phyloP scores from a whole-genome alignment of 2,113 vertebrate species.

The Gallinago media region DNA sequence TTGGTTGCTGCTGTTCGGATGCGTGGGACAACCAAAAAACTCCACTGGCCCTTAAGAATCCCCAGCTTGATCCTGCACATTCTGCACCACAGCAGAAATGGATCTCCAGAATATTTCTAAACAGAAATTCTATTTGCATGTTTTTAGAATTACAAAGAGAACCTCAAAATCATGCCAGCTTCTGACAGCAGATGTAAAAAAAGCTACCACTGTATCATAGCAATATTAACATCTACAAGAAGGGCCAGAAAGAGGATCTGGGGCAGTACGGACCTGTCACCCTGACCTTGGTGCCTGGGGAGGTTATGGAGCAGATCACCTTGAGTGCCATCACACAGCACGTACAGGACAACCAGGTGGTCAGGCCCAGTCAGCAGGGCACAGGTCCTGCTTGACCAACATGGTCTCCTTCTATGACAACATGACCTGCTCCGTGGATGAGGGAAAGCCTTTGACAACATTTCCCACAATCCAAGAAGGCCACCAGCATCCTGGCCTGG shows the following conservation, averaged over 20 bases:
- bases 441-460: neutral
- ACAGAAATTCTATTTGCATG: neutral
- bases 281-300: fast-evolving
- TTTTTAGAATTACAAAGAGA: neutral
- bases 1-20: neutral
- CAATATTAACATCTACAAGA: neutral
- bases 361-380: neutral
- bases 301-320: neutral
- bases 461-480: neutral
- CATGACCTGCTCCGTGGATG: too few relatives aligned
- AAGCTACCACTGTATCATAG: neutral
- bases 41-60: neutral
- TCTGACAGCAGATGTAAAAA: neutral
- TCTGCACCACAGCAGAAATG: neutral
- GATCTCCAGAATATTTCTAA: neutral
- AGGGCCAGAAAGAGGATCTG: fast-evolving
- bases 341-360: fast-evolving
- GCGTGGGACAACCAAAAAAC: neutral
- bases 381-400: too few relatives aligned
- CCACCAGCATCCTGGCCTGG: too few relatives aligned
- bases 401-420: too few relatives aligned
- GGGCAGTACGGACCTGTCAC: neutral
- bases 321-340: neutral
- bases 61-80: neutral
- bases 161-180: neutral